phyloP scores from a whole-genome alignment of 2,888 invertebrate genomes.

The Machimus atricapillus region DNA sequence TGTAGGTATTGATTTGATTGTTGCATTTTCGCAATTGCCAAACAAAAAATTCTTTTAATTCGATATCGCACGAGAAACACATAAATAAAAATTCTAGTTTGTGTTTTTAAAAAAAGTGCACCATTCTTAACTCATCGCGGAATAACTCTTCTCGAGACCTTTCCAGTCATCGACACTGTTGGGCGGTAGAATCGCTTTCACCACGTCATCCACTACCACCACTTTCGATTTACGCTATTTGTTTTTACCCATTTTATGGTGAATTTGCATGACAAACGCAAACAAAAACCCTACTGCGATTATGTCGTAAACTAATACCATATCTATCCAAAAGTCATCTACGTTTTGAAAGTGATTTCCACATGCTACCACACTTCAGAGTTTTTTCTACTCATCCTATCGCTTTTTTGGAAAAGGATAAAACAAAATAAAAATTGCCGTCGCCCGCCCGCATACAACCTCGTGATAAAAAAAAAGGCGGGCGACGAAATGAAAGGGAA shows the following conservation, averaged over 20 bases:
- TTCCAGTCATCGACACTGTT: not conserved
- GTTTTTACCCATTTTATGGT: slow-evolving; percentile 28
- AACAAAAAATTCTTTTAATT: not conserved
- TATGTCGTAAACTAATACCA: slow-evolving; percentile 21
- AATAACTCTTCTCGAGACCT: not conserved
- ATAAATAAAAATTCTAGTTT: not conserved
- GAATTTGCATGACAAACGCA: slow-evolving; percentile 45
- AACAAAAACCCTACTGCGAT: slow-evolving; percentile 34
- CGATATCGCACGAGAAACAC: not conserved
- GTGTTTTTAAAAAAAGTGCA: not conserved
- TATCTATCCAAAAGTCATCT: not conserved
- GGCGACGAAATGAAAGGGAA: not conserved
- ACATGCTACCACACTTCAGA: slow-evolving; percentile 23
- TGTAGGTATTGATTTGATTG: too few relatives aligned
- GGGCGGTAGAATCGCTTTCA: not conserved
- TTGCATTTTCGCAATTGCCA: not conserved
- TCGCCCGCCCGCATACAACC: not conserved
- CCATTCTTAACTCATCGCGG: not conserved
- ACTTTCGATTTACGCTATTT: not conserved
- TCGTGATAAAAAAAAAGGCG: not conserved
- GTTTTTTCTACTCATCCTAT: not conserved
- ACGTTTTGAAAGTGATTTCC: slow-evolving; percentile 3
- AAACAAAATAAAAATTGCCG: not conserved
- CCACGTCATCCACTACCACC: not conserved
- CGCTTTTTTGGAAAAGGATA: not conserved